Evolutionary conservation across 2,888 invertebrate genomes (phyloP), one percentile per base, ranked within the genome.

Genomic region (Diaprepes abbreviatus): DNA sequence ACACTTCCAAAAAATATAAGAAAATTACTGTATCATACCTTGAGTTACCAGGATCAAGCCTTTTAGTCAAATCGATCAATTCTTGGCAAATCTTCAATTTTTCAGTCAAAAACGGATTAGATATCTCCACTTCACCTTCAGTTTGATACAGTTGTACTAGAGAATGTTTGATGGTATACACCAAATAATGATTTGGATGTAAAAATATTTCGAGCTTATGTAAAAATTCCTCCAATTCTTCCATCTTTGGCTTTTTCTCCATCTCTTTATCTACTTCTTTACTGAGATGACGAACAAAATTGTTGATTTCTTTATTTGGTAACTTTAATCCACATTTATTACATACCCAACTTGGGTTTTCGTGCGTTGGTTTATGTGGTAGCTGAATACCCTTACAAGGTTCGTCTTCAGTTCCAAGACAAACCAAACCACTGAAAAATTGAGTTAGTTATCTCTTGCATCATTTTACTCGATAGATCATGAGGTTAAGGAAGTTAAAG

Each of bases 111-210:
- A 88, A 85, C 45, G 88, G 87, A 43, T 86, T 88, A 75, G 87
- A 86, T 77, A 86, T 85, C 55, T 89, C 84, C 0, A 89, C 83
- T 1, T 84, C 85, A 19, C 91, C 91, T 0, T 92, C 90, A 77
- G 88, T 89, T 16, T 91, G 91, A 79, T 92, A 92, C 72, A 92
- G 86, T 80, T 92, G 92, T 52, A 88, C 85, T 33, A 93, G 83
- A 2, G 90, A 89, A 79, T 91, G 88, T 79, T 92, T 92, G 0
- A 90, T 88, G 79, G 91, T 89, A 14, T 92, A 81, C 0, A 91
- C 85, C 74, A 92, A 88, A 76, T 89, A 90, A 76, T 92, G 92
- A 38, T 85, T 88, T 0, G 89, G 87, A 80, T 92, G 92, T 62
- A 93, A 80, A 4, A 89, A 88, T 62, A 87, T 86, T 58, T 87